A percentile compares a stretch with the other conserved stretches of the same genome.
These are phyloP conservation scores for Ammospiza caudacuta DNA, from an alignment of 2,113 vertebrate species.

Conservation along the genomic window DNA sequence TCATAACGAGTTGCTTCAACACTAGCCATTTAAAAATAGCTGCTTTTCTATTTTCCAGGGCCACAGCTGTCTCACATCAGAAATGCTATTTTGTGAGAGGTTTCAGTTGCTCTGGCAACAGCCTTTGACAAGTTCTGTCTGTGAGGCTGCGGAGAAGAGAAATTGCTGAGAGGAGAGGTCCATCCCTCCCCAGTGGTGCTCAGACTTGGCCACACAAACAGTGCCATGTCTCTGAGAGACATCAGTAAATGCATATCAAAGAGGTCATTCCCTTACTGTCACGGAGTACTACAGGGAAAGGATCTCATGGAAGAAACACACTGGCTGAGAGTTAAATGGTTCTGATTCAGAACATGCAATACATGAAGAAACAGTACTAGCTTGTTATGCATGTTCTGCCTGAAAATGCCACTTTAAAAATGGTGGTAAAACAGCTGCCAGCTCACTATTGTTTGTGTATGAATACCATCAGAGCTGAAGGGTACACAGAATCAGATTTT, in stretches of 20 bases:
- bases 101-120: conserved; percentile 74
- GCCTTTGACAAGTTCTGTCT: conserved; percentile 44
- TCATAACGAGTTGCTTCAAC: conserved; percentile 36
- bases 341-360: not conserved
- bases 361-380: not conserved
- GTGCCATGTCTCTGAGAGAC: conserved; percentile 5
- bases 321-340: not conserved
- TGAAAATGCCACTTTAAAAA: not conserved
- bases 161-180: conserved; percentile 1
- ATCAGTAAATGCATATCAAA: not conserved
- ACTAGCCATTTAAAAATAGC: conserved; percentile 46
- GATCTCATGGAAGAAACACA: not conserved
- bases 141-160: conserved; percentile 41
- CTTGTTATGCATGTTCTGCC: not conserved
- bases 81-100: conserved; percentile 58
- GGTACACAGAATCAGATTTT: not conserved
- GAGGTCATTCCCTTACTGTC: conserved; percentile 23
- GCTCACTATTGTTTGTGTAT: not conserved
- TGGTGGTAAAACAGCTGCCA: not conserved
- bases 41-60: not conserved
- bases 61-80: conserved; percentile 53
- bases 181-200: conserved; percentile 11
- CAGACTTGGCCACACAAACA: conserved; percentile 50
- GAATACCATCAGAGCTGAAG: not conserved
- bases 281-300: not conserved